phyloP scores from a whole-genome alignment of 2,797 vertebrate species.

The Platyrinchus mystaceus region DNA sequence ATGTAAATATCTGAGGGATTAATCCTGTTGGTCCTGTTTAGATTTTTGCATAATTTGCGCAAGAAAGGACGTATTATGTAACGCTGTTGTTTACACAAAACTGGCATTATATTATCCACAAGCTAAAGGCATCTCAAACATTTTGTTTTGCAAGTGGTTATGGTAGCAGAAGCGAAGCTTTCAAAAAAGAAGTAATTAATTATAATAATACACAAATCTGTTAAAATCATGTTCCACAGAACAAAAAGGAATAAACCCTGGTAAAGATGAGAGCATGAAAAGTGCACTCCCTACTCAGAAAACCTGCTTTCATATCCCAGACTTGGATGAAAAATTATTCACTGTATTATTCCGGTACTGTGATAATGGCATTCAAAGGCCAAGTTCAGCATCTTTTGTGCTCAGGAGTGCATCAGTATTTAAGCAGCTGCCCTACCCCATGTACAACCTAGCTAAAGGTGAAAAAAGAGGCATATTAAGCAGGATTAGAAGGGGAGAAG shows the following conservation, averaged over 20 bases:
- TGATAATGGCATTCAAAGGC: background rate
- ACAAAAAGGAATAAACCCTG: background rate
- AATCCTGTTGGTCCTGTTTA: background rate
- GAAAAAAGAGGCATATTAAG: background rate
- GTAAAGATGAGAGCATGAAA: background rate
- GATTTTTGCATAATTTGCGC: slow-evolving; percentile 10
- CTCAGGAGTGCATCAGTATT: background rate
- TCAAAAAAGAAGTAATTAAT: background rate
- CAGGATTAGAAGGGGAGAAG: background rate
- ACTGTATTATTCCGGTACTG: background rate
- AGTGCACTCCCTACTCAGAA: background rate
- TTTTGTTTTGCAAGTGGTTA: slow-evolving; percentile 14
- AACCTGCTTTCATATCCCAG: background rate
- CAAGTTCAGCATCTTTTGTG: background rate
- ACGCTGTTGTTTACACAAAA: background rate
- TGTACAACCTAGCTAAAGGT: background rate
- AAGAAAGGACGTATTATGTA: slow-evolving; percentile 17
- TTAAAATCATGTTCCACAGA: background rate
- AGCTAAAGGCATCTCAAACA: slow-evolving; percentile 28
- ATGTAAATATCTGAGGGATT: background rate
- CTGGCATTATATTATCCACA: background rate
- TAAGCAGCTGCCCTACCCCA: background rate
- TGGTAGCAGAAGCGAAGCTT: background rate
- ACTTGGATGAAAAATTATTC: background rate
- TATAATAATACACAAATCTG: background rate